Percentiles rank a stretch among this genome's conserved stretches.
Evolutionary conservation across 2,797 vertebrate species (phyloP).

Genomic region (Sylvilagus floridanus): DNA sequence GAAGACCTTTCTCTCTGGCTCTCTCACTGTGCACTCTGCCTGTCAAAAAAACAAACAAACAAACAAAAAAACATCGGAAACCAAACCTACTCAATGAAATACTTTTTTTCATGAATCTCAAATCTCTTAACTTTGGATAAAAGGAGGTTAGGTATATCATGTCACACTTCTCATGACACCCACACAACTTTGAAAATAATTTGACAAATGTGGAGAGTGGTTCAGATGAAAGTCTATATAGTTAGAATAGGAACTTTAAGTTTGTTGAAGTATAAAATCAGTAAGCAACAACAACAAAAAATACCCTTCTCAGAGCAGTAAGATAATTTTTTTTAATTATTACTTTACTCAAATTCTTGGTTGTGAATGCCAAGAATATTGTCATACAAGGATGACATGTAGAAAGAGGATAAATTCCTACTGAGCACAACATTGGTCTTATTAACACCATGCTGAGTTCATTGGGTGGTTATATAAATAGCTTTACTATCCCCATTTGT

Average conservation of each 20-base stretch:
- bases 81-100: not conserved
- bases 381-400: slow-evolving; percentile 28
- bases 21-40: no score
- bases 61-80: not conserved
- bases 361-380: slow-evolving; percentile 15
- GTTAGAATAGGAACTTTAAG: slow-evolving; percentile 34
- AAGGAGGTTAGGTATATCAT: not conserved
- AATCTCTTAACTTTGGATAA: slow-evolving; percentile 31
- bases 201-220: not conserved
- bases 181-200: not conserved
- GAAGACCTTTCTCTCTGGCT: no score
- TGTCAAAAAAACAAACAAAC: no score
- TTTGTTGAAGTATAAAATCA: slow-evolving; percentile 43
- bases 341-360: slow-evolving; percentile 46
- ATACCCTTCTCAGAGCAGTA: not conserved
- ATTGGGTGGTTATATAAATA: not conserved
- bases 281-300: not conserved
- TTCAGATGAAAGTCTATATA: slow-evolving; percentile 38
- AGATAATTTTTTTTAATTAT: not conserved
- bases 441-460: not conserved
- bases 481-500: not conserved
- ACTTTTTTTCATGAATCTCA: not conserved
- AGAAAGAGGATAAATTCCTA: slow-evolving; percentile 15
- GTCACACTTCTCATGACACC: not conserved
- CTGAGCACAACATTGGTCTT: not conserved